These are phyloP conservation scores for Leptonema lineaticorne DNA, from an alignment of 1,140 invertebrate species.

Conservation along the genomic window DNA sequence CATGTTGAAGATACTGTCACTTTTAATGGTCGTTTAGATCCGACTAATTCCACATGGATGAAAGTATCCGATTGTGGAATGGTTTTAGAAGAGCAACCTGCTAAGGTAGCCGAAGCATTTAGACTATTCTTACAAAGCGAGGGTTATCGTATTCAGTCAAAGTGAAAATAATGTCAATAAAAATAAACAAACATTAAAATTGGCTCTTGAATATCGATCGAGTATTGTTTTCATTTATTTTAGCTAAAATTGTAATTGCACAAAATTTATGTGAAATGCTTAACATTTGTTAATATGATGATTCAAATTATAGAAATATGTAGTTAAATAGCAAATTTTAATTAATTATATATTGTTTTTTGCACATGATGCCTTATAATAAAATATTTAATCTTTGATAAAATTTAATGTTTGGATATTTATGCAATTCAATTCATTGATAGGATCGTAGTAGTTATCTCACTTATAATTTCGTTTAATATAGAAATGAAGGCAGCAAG, in stretches of 20 bases:
- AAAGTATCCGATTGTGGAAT: conserved; percentile 73
- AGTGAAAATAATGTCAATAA: conserved; percentile 6
- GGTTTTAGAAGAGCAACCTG: conserved; percentile 93
- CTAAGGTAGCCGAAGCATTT: conserved; percentile 91
- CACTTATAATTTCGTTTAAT: neutral
- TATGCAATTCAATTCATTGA: neutral
- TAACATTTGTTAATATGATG: neutral
- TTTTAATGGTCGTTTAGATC: conserved; percentile 93
- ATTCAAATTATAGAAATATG: conserved; percentile 9
- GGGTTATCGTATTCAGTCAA: conserved; percentile 60
- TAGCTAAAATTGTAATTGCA: neutral
- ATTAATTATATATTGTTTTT: neutral
- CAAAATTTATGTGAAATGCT: neutral
- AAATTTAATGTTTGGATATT: neutral
- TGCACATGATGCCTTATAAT: conserved; percentile 14
- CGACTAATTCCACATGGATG: conserved; percentile 95
- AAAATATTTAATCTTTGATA: too few relatives aligned
- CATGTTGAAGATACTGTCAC: conserved; percentile 96
- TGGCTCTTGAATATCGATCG: neutral
- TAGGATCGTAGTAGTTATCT: neutral
- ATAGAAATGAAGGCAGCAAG: neutral
- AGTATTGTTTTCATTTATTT: neutral
- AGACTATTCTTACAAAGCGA: conserved; percentile 93
- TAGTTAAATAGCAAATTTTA: neutral
- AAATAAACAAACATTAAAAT: too few relatives aligned